These are phyloP conservation scores for Mylabris phalerata DNA, from an alignment of 1,140 invertebrate species.

Conservation along the genomic window DNA sequence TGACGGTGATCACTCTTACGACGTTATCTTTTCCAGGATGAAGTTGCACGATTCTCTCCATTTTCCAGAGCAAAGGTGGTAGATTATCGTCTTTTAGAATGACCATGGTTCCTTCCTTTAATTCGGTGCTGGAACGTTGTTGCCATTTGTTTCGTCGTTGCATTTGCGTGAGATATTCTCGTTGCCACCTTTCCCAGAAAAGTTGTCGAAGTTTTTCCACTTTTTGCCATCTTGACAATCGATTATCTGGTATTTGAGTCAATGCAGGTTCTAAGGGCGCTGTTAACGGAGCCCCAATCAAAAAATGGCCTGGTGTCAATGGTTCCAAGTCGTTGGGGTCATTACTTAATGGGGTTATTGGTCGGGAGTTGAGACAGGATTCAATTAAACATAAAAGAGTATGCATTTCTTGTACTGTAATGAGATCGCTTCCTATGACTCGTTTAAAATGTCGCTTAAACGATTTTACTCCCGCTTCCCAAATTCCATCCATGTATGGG, in stretches of 20 bases:
- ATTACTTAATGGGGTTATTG: slow-evolving; percentile 27
- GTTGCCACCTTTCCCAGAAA: slow-evolving; percentile 30
- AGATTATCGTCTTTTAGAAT: slow-evolving; percentile 24
- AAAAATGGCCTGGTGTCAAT: slow-evolving; percentile 38
- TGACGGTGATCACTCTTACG: slow-evolving; percentile 35
- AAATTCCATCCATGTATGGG: neutral
- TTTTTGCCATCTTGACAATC: slow-evolving; percentile 25
- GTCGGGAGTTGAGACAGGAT: slow-evolving; percentile 33
- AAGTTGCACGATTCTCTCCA: slow-evolving; percentile 34
- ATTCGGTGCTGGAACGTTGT: neutral
- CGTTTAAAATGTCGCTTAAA: slow-evolving; percentile 6
- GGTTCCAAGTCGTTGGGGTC: slow-evolving; percentile 26
- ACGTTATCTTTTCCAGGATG: slow-evolving; percentile 35
- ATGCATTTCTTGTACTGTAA: slow-evolving; percentile 29
- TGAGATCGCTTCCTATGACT: slow-evolving; percentile 17
- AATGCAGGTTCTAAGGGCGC: neutral
- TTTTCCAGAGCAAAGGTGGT: slow-evolving; percentile 25
- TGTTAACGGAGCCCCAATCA: slow-evolving; percentile 34
- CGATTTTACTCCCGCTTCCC: slow-evolving; percentile 2
- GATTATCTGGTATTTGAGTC: slow-evolving; percentile 11
- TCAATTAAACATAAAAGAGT: slow-evolving; percentile 26
- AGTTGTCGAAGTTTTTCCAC: slow-evolving; percentile 15
- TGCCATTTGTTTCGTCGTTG: slow-evolving; percentile 25
- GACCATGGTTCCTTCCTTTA: slow-evolving; percentile 19
- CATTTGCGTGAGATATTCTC: slow-evolving; percentile 26